A percentile compares a stretch with the other conserved stretches of the same genome.
These are phyloP conservation scores for Gibbula magus DNA, from an alignment of 2,888 invertebrate genomes.

Conservation along the genomic window DNA sequence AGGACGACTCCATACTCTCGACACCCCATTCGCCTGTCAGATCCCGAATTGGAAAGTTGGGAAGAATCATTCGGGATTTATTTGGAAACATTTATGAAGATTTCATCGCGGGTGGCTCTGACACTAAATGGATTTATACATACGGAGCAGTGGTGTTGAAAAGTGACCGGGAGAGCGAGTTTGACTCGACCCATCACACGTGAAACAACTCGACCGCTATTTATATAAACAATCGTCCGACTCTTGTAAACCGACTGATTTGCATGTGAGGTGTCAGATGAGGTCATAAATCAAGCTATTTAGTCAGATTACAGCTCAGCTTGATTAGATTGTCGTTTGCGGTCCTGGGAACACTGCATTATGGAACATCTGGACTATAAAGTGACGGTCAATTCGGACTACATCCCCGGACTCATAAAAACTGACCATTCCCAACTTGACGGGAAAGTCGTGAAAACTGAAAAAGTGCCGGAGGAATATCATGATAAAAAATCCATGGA, in stretches of 20 bases:
- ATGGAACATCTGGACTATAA: constrained; percentile 25
- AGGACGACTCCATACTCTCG: neutral
- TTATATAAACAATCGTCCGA: constrained; percentile 22
- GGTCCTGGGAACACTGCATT: neutral
- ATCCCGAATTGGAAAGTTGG: neutral
- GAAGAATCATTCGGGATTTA: neutral
- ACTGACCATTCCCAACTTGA: constrained; percentile 19
- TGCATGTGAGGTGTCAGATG: constrained; percentile 13
- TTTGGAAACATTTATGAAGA: constrained; percentile 4
- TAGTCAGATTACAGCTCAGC: neutral
- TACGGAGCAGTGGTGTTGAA: constrained; percentile 1
- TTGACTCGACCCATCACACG: neutral
- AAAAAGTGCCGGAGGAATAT: constrained; percentile 14
- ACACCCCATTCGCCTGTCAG: neutral
- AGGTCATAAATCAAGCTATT: constrained; percentile 26
- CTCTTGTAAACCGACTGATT: constrained; percentile 17
- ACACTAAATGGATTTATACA: constrained; percentile 18
- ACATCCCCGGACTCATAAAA: constrained; percentile 12
- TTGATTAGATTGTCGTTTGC: no score
- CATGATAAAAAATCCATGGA: constrained; percentile 19
- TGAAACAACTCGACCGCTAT: neutral
- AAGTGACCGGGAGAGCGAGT: neutral
- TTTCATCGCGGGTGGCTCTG: constrained; percentile 2
- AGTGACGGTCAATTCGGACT: constrained; percentile 16
- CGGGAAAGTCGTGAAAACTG: constrained; percentile 23